A percentile compares a stretch with the other conserved stretches of the same genome.
These are phyloP conservation scores for Coreoperca whiteheadi DNA, from an alignment of 2,113 vertebrate genomes.

Conservation along the genomic window DNA sequence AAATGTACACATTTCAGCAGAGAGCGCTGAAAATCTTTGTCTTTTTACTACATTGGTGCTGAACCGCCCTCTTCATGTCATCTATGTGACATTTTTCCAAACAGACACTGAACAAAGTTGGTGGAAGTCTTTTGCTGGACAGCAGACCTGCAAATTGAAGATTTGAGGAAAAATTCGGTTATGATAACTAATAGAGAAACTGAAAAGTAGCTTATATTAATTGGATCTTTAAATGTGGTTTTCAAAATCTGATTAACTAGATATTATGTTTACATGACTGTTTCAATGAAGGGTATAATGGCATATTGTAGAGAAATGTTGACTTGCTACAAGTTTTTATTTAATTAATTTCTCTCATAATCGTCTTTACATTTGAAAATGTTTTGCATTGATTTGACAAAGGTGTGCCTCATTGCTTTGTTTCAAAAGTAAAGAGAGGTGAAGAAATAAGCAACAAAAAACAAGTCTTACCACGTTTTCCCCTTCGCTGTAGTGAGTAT, in stretches of 20 bases:
- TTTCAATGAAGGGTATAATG: background rate
- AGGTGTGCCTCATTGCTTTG: too few species aligned
- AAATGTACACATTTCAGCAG: background rate
- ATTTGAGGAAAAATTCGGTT: background rate
- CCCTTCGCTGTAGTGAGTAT: too few species aligned
- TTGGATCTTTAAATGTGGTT: too few species aligned
- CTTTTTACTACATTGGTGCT: background rate
- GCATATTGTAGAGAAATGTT: background rate
- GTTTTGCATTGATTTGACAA: background rate
- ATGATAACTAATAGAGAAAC: background rate
- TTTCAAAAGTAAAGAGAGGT: background rate
- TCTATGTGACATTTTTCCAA: background rate
- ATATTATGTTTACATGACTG: background rate
- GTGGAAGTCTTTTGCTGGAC: background rate
- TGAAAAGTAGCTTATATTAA: background rate
- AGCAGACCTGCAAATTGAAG: background rate
- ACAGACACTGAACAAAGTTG: background rate
- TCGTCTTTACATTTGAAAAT: background rate
- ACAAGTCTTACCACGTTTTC: background rate
- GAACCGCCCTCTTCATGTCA: background rate
- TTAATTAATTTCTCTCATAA: background rate
- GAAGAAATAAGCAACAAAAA: background rate
- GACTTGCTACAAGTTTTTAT: too few species aligned
- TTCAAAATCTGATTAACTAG: too few species aligned
- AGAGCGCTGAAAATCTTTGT: background rate